These are phyloP conservation scores for Campoletis raptor DNA, from an alignment of 2,888 invertebrate species.

Conservation along the genomic window DNA sequence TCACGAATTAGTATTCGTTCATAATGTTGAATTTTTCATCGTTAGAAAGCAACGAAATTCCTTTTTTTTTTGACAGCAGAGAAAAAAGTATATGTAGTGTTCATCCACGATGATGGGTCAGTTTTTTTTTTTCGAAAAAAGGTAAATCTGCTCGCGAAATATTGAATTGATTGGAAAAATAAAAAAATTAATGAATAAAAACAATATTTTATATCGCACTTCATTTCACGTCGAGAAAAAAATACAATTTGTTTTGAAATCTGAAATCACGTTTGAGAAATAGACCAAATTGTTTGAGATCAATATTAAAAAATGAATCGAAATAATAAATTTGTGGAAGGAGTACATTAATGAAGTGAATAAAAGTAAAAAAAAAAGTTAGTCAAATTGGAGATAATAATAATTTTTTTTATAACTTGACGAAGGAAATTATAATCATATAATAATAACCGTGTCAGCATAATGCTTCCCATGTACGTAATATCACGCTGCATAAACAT, in stretches of 20 bases:
- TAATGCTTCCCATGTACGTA: neutral
- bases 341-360: neutral
- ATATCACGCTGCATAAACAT: conserved; percentile 42
- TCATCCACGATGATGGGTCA: neutral
- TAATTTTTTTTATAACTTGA: neutral
- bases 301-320: neutral
- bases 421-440: neutral
- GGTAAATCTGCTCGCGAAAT: neutral
- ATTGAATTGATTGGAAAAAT: neutral
- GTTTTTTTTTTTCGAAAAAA: neutral
- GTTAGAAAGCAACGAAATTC: neutral
- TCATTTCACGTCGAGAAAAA: neutral
- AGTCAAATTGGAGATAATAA: neutral
- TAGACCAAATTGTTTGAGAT: neutral
- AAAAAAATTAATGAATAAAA: neutral
- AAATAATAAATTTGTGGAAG: neutral
- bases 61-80: too few species aligned
- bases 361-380: neutral
- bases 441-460: neutral
- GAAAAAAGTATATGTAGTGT: neutral
- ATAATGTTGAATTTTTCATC: neutral
- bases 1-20: neutral
- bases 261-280: neutral
- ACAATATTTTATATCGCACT: too few species aligned
- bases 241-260: neutral